Base-by-base conservation (phyloP, 2,113 vertebrate species). In the Phodopus roborovskii region DNA sequence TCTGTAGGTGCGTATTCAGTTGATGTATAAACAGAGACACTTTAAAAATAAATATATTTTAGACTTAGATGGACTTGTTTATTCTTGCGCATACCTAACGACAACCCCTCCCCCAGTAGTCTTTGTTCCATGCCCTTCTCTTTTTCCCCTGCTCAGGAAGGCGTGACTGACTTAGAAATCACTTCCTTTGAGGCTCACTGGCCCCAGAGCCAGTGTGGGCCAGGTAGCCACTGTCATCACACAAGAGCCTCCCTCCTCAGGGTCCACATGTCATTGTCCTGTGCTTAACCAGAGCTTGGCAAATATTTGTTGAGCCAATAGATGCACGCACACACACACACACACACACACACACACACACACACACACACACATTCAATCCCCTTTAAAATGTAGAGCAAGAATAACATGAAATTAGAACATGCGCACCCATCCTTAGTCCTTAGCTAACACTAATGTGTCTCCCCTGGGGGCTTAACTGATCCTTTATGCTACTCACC, bases 21-120 rank as follows among this genome's bases (percentile, higher is more conserved):
- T 42, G n/a, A 39, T 42, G 0, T 91, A 17, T 78, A 10, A 91
- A 39, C 36, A 77, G 30, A n/a, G 45, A 94, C 90, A 8, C 11
- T 53, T 73, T 79, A 56, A 79, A 83, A 86, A 58, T 50, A 28
- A 83, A 24, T 42, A n/a, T 60, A 33, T 82, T 79, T 75, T 83
- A 93, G 58, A 28, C 20, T 86, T 88, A 24, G 66, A 77, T 30
- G 26, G 28, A 45, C 42, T 83, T 94, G 12, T 26, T 60, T 92
- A 66, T 92, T 82, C 79, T 4, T 93, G 64, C 45, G 30, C 81
- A 70, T 75, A 85, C 20, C 78, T 82, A 70, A 90, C 90, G 60
- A 71, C 22, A 53, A 45, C 74, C 13, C 64, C 85, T 50, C 56
- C 13, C n/a, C n/a, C n/a, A n/a, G 60, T 42, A 62, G 7, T 15